These are phyloP conservation scores for Dicrostonyx torquatus DNA, from an alignment of 2,797 vertebrate genomes.

Conservation along the genomic window DNA sequence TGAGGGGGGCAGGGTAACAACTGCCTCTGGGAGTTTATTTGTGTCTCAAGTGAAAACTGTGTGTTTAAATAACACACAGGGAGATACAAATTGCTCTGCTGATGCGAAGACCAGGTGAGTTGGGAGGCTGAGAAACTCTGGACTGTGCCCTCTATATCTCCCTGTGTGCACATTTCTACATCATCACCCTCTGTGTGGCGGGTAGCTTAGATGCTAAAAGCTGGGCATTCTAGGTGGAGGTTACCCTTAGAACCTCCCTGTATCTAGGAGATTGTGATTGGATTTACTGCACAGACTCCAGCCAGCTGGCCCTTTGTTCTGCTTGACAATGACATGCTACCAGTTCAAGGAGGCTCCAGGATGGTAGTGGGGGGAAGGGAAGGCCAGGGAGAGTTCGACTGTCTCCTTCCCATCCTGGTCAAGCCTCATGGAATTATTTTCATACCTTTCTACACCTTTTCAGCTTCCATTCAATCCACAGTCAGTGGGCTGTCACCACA, in stretches of 20 bases:
- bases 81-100: background rate
- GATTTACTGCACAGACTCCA: background rate
- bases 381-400: background rate
- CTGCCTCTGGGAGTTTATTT: background rate
- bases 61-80: background rate
- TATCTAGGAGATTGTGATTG: background rate
- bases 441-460: background rate
- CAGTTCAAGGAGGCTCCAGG: background rate
- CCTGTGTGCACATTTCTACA: rapidly evolving
- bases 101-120: background rate
- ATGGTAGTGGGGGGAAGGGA: rapidly evolving
- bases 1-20: background rate
- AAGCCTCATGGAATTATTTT: background rate
- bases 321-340: background rate
- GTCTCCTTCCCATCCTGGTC: background rate
- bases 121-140: background rate
- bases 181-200: too few relatives aligned
- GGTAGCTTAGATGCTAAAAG: background rate
- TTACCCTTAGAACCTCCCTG: background rate
- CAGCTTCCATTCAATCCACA: background rate
- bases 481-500: background rate
- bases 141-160: rapidly evolving
- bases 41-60: conserved; percentile 10
- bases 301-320: background rate
- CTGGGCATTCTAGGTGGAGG: background rate